Conservation (phyloP, 2,888 invertebrate species). For the Hemistola chrysoprasaria region DNA sequence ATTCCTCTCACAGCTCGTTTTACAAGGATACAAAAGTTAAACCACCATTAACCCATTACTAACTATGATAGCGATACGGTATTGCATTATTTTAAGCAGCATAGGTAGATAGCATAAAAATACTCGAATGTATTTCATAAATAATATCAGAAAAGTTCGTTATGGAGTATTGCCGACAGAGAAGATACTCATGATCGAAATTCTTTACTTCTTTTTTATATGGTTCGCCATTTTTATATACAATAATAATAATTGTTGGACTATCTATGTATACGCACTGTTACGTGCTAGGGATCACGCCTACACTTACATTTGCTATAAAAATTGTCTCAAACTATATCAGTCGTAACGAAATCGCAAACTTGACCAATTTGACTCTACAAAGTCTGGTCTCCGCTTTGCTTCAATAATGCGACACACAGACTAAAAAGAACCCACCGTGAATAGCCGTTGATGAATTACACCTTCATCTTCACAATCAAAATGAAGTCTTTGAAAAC, state of each 20-base stretch:
- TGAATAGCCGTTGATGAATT: slow-evolving; percentile 23
- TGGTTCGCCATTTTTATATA: slow-evolving; percentile 19
- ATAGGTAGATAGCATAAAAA: no score
- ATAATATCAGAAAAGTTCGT: no score
- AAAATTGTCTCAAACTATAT: slow-evolving; percentile 12
- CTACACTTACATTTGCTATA: slow-evolving; percentile 16
- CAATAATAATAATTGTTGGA: slow-evolving; percentile 18
- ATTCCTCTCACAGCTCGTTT: slow-evolving; percentile 22
- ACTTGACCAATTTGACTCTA: slow-evolving; percentile 4
- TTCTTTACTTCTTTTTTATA: slow-evolving; percentile 20
- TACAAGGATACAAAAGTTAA: slow-evolving; percentile 13
- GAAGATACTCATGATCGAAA: no score
- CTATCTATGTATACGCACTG: slow-evolving; percentile 21
- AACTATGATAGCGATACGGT: no score
- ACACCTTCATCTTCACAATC: slow-evolving; percentile 19
- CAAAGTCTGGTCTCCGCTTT: no score
- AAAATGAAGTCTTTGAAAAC: slow-evolving; percentile 18
- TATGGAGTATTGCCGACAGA: no score
- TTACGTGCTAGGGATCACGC: slow-evolving; percentile 21
- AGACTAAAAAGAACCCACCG: slow-evolving; percentile 11
- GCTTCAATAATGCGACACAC: no score
- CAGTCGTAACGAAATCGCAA: slow-evolving; percentile 1
- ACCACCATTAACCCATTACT: no score
- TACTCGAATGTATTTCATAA: no score
- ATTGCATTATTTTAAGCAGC: no score